Evolutionary conservation across 2,113 vertebrate species (phyloP).

Genomic region (Gambusia affinis): DNA sequence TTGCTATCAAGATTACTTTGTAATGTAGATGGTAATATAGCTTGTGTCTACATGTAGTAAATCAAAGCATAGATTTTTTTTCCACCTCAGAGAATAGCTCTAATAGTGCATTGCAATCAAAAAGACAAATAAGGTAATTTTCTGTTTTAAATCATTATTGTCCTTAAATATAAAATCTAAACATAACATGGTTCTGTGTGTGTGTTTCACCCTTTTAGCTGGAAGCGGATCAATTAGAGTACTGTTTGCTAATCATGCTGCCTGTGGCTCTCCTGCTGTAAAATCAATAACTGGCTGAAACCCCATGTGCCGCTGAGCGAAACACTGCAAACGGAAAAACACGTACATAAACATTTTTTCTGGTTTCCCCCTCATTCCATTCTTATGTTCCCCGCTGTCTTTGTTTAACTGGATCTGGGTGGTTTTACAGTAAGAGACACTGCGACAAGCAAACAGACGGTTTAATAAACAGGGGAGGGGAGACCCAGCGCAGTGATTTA

Average conservation of each 20-base stretch:
- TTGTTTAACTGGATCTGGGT: constrained; percentile 10
- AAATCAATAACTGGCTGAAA: constrained; percentile 64
- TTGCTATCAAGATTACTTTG: constrained; percentile 23
- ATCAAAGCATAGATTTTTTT: neutral
- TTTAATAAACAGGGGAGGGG: constrained; percentile 48
- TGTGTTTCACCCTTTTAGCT: constrained; percentile 17
- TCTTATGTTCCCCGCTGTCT: neutral
- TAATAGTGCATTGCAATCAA: neutral
- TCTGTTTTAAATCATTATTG: neutral
- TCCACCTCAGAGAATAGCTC: neutral
- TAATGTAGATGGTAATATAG: constrained; percentile 14
- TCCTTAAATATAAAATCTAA: neutral
- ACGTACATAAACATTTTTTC: constrained; percentile 17
- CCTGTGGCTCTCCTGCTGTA: constrained; percentile 53
- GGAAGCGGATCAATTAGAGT: constrained; percentile 59
- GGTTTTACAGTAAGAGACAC: constrained; percentile 18
- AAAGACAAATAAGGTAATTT: neutral
- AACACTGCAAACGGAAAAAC: constrained; percentile 36
- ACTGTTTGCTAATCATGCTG: constrained; percentile 59
- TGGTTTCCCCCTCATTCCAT: neutral
- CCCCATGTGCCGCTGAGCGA: constrained; percentile 37
- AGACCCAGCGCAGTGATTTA: constrained; percentile 17
- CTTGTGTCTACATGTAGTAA: constrained; percentile 2
- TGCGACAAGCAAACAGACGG: constrained; percentile 42
- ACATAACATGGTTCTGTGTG: neutral